These are phyloP conservation scores for Rhabdophis nuchalis DNA, from an alignment of 2,797 vertebrate species.

Conservation along the genomic window DNA sequence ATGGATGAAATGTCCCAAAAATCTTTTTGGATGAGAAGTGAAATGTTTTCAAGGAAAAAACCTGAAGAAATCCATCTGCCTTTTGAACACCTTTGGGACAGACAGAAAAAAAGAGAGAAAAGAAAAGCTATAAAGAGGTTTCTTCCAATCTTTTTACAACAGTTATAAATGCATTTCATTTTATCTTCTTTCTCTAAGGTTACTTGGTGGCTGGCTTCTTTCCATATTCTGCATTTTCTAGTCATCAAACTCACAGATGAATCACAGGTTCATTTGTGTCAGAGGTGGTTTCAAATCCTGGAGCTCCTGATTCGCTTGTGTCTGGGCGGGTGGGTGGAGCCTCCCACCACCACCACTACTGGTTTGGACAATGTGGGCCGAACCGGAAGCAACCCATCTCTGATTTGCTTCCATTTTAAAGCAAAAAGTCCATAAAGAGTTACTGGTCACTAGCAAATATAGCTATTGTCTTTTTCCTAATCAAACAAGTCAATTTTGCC, in stretches of 20 bases:
- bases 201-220: neutral
- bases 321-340: too few species aligned
- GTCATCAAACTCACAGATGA: neutral
- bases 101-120: too few species aligned
- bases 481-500: neutral
- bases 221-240: neutral
- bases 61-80: too few species aligned
- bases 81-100: too few species aligned
- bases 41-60: too few species aligned
- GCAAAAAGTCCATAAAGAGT: neutral
- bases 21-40: too few species aligned
- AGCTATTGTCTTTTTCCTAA: neutral
- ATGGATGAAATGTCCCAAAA: too few species aligned
- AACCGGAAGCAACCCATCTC: too few species aligned
- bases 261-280: neutral
- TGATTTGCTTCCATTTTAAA: neutral
- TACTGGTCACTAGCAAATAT: neutral
- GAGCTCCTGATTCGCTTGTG: too few species aligned
- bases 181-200: neutral
- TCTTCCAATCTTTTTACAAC: neutral
- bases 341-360: too few species aligned
- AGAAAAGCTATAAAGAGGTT: neutral
- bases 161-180: neutral
- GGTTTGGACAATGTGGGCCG: too few species aligned
- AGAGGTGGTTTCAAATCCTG: too few species aligned